Base-by-base conservation (phyloP, 2,113 vertebrate species). In the Zosterops japonicus region DNA sequence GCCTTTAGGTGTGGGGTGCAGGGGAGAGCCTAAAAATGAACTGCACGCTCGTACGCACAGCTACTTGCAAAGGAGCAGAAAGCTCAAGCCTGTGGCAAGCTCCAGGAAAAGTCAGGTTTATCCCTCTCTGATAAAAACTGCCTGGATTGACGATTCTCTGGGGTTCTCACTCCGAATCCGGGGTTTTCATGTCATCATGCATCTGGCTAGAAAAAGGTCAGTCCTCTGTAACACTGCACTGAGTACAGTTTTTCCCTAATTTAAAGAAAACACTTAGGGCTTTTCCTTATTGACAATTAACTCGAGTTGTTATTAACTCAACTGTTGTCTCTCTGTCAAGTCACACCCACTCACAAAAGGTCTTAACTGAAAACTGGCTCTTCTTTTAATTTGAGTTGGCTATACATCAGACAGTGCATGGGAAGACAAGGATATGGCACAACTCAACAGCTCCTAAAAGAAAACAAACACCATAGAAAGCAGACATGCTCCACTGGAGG, bases 341-440 rank as follows among this genome's bases (percentile, higher is more conserved):
- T 89, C 83, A 94, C 89, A 94, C 81, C 96, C 93, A 95, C 81
- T 69, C 95, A 89, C 94, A 94, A 93, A 95, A 91, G 91, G 83
- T 93, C 93, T 89, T 91, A 84, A 89, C 89, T 84, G 52, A 68
- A 94, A 94, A 95, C 77, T 68, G 69, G 93, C 89, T 95, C 87
- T 93, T 94, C 94, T 94, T 96, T 93, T 97, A 97, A 96, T 95
- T 96, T 94, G 91, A 64, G 91, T 93, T 96, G 94, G 96, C 96
- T 20, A 23, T 76, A 96, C 94, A 96, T 97, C 96, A 95, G 91
- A 96, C 83, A 57, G 53, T 1, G 14, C 84, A 75, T 6, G 80
- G 89, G 52, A 94, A 87, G 91, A 81, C 72, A 59, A 87, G 91
- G 94, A 84, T 79, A 93, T 41, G 55, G 93, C 95, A 92, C 91